These are phyloP conservation scores for Trinectes maculatus DNA, from an alignment of 2,113 vertebrate species.

Conservation along the genomic window DNA sequence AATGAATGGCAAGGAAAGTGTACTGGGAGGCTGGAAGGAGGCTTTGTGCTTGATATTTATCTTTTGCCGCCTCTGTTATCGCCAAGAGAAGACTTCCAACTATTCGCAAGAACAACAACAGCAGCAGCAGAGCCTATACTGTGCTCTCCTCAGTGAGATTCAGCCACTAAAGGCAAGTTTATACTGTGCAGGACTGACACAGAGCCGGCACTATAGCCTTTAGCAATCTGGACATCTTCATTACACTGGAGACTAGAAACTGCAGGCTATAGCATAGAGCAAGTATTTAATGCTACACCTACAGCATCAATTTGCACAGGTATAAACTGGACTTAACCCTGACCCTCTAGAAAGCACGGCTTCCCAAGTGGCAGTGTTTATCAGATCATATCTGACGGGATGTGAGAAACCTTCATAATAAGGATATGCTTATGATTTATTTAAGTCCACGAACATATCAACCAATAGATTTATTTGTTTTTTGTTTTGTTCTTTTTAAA, in stretches of 20 bases:
- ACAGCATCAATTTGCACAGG: neutral
- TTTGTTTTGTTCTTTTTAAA: no score
- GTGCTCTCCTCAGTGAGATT: constrained; percentile 23
- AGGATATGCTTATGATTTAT: constrained; percentile 26
- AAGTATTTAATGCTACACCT: neutral
- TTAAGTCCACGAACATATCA: constrained; percentile 6
- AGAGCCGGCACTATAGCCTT: neutral
- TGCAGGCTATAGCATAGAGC: neutral
- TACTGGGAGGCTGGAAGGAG: constrained; percentile 8
- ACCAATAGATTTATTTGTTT: no score
- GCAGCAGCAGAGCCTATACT: constrained; percentile 23
- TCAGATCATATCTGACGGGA: constrained; percentile 16
- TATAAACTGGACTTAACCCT: neutral
- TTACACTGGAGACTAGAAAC: neutral
- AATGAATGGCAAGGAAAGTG: constrained; percentile 27
- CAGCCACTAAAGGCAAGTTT: constrained; percentile 4
- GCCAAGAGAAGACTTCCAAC: constrained; percentile 24
- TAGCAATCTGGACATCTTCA: neutral
- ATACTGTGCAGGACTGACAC: neutral
- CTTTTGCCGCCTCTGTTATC: constrained; percentile 26
- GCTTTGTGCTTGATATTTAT: constrained; percentile 9
- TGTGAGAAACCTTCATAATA: constrained; percentile 13
- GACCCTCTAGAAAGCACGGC: neutral
- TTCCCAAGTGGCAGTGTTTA: constrained; percentile 18
- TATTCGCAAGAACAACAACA: constrained; percentile 32